Conservation (phyloP, 2,113 vertebrate species). For the Spheniscus mendiculus region DNA sequence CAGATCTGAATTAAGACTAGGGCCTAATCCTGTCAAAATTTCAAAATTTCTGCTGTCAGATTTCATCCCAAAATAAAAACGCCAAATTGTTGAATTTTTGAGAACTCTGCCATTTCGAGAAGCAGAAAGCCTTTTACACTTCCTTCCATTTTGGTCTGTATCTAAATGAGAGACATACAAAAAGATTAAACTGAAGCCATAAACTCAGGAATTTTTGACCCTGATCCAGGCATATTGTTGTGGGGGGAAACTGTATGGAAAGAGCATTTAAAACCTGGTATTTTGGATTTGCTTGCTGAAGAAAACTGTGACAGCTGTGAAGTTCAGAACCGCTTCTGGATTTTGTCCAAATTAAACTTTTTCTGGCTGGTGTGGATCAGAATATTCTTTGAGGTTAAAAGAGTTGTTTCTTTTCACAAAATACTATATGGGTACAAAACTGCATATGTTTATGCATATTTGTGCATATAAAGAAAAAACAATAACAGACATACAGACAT, state of each 20-base stretch:
- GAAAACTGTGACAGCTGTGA: neutral
- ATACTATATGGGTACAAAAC: neutral
- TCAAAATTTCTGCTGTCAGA: neutral
- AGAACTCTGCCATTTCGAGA: neutral
- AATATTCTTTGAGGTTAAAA: neutral
- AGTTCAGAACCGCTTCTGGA: neutral
- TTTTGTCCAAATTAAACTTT: neutral
- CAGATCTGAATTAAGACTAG: neutral
- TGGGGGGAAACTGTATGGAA: neutral
- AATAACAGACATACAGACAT: neutral
- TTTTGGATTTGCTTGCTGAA: neutral
- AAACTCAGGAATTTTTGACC: neutral
- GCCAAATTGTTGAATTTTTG: neutral
- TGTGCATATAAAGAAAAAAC: neutral
- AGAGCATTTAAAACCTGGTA: neutral
- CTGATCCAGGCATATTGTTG: neutral
- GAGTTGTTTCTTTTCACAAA: neutral
- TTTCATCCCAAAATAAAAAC: neutral
- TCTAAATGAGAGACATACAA: neutral
- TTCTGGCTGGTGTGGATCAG: neutral
- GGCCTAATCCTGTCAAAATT: neutral
- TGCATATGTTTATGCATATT: neutral
- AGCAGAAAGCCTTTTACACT: neutral
- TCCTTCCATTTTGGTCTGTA: neutral
- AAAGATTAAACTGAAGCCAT: neutral